phyloP scores from a whole-genome alignment of 2,113 vertebrate species.

The Ahaetulla prasina region DNA sequence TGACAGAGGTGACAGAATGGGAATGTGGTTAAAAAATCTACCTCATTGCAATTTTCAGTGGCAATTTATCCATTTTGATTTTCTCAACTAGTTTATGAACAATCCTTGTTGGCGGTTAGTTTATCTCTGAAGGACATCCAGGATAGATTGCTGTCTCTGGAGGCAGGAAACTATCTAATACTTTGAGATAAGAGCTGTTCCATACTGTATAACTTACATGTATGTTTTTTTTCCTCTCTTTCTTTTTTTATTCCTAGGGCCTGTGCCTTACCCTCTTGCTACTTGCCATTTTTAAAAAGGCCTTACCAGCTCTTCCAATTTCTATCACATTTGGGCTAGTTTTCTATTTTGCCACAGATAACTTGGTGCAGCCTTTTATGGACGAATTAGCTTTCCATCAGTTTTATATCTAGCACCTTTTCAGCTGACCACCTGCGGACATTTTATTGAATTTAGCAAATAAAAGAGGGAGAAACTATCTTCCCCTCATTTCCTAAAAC shows the following conservation, averaged over 20 bases:
- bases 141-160: background rate
- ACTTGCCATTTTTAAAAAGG: constrained; percentile 98
- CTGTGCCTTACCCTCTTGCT: constrained; percentile 95
- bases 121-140: background rate
- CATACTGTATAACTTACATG: background rate
- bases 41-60: background rate
- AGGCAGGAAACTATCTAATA: background rate
- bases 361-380: constrained; percentile 95
- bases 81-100: background rate
- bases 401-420: constrained; percentile 90
- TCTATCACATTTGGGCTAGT: constrained; percentile 97
- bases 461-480: constrained; percentile 42
- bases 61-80: background rate
- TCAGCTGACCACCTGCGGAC: constrained; percentile 43
- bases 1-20: background rate
- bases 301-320: constrained; percentile 95
- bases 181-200: background rate
- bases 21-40: background rate
- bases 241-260: constrained; percentile 71
- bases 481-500: constrained; percentile 53
- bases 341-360: constrained; percentile 98
- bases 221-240: background rate
- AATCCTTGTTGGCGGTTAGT: background rate
- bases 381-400: constrained; percentile 93
- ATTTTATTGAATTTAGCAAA: constrained; percentile 62